Evolutionary conservation across 2,113 vertebrate species (phyloP).

Genomic region (Campylomormyrus numenius): DNA sequence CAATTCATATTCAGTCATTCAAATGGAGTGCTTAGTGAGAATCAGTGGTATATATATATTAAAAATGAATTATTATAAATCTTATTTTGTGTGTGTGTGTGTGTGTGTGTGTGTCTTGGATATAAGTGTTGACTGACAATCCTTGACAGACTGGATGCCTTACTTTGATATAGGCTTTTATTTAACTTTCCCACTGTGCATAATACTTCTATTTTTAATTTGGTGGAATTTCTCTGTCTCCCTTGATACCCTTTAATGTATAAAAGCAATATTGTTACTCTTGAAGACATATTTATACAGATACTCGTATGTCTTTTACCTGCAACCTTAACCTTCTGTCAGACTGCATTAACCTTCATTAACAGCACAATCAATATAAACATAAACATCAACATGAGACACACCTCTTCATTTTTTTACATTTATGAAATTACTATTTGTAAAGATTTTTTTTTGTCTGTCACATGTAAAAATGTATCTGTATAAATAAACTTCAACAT

Average conservation of each 20-base stretch:
- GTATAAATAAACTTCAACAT: slow-evolving; percentile 89
- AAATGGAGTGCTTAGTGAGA: slow-evolving; percentile 36
- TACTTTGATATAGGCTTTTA: slow-evolving; percentile 36
- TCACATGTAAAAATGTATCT: slow-evolving; percentile 76
- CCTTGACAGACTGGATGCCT: slow-evolving; percentile 45
- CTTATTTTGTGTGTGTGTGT: slow-evolving; percentile 29
- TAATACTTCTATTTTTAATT: slow-evolving; percentile 57
- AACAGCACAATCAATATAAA: slow-evolving; percentile 58
- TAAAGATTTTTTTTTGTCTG: slow-evolving; percentile 69
- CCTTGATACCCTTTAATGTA: slow-evolving; percentile 51
- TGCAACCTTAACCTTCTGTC: slow-evolving; percentile 36
- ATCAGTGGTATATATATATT: slow-evolving; percentile 42
- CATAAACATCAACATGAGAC: slow-evolving; percentile 42
- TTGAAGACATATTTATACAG: slow-evolving; percentile 70
- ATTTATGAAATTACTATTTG: slow-evolving; percentile 78
- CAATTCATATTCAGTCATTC: slow-evolving; percentile 24
- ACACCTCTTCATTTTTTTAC: slow-evolving; percentile 67
- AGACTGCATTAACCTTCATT: slow-evolving; percentile 59
- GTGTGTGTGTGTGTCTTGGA: slow-evolving; percentile 35
- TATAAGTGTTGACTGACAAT: slow-evolving; percentile 56
- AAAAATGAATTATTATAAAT: slow-evolving; percentile 24
- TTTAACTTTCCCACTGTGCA: slow-evolving; percentile 33
- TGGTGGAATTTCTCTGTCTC: slow-evolving; percentile 39
- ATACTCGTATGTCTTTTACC: slow-evolving; percentile 71
- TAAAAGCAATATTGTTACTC: slow-evolving; percentile 59